Conservation (phyloP, 64 coral and sea anemone species). For the Montipora cactus region DNA sequence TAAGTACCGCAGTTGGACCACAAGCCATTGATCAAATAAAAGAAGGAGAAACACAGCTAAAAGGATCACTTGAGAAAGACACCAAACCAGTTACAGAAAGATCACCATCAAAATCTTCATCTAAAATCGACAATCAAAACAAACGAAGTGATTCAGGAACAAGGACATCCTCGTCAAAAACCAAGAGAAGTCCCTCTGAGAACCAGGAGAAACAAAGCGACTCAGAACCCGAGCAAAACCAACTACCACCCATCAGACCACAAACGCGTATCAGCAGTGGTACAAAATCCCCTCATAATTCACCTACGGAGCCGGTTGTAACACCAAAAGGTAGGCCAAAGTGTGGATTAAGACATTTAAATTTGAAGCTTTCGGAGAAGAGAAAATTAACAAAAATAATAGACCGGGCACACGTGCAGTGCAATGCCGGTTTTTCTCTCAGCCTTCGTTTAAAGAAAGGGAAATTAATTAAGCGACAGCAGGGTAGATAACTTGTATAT, state of each 20-base stretch:
- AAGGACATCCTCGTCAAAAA: conserved; percentile 15
- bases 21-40: conserved; percentile 10
- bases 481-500: not conserved
- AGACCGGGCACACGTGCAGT: too few species aligned
- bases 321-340: not conserved
- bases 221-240: not conserved
- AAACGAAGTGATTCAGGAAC: not conserved
- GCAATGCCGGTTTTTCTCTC: too few species aligned
- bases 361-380: too few species aligned
- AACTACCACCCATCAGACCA: not conserved
- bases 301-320: not conserved
- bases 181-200: not conserved
- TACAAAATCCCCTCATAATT: not conserved
- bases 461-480: too few species aligned
- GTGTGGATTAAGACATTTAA: too few species aligned
- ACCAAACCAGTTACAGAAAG: not conserved
- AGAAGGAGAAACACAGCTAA: conserved; percentile 6
- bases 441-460: too few species aligned
- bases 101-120: not conserved
- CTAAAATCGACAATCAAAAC: not conserved
- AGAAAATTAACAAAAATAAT: too few species aligned
- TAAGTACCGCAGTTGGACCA: conserved; percentile 57
- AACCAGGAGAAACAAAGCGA: not conserved
- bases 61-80: not conserved
- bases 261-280: not conserved